Base-by-base conservation (phyloP, 2,888 invertebrate genomes). In the Oxycera nigricornis region DNA sequence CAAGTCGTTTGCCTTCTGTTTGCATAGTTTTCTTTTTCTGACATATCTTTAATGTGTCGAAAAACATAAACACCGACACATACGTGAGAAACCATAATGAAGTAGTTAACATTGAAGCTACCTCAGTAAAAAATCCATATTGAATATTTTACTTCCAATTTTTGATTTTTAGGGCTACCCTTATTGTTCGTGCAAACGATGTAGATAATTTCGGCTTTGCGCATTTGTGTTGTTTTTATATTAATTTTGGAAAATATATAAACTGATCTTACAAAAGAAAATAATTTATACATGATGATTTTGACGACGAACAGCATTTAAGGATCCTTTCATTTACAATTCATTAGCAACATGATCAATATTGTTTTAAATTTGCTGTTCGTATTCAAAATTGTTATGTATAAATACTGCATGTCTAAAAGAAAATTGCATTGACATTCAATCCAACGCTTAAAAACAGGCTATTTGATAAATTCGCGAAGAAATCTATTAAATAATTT, bases 211-310 rank as follows among this genome's bases (percentile, higher is more conserved):
- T 75, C 52, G 41, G 62, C 73, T 73, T 52, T 74, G 59, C 70
- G 73, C 73, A 74, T 76, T 68, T 74, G 57, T 76, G 74, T 76
- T 72, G 67, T 65, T 73, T 9, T 35, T 28, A 22, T 26, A 35
- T 50, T 26, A 73, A 55, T 50, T 72, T 76, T 76, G 76, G 76
- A 76, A 76, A 76, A 76, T 76, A 76, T 76, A 76, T 76, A 76
- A 72, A 73, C 26, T 22, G 35, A 22, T 24, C 24, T 30, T 35
- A 14, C 14, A 11, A 41, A 55, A 22, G 20, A 4, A 7, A 55
- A 35, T 20, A 6, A 52, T 52, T 55, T 70, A 70, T 70, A 55
- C 39, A 52, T 22, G 20, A 11, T 31, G 70, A 70, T 70, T 35
- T 35, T 62, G 62, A 39, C 31, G 31, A 35, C 24, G 17, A 55